Conservation (phyloP, 2,797 vertebrate genomes). For the Allobates femoralis region DNA sequence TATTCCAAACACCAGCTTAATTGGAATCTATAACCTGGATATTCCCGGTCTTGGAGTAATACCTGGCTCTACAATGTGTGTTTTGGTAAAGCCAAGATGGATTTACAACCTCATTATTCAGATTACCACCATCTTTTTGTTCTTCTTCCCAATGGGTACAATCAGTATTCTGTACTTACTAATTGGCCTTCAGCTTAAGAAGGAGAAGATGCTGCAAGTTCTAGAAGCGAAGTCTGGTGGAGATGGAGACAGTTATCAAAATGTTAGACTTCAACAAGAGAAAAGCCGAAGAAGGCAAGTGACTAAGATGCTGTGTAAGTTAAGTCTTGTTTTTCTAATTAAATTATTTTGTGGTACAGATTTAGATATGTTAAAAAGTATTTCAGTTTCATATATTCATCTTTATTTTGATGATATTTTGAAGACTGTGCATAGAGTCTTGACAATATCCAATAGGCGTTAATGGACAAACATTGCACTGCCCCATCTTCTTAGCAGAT, state of each 20-base stretch:
- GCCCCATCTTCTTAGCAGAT: too few relatives aligned
- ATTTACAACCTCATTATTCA: constrained; percentile 91
- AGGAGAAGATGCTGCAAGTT: constrained; percentile 80
- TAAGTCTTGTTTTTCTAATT: background rate
- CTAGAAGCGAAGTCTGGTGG: constrained; percentile 73
- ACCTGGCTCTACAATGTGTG: constrained; percentile 82
- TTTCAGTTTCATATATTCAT: too few relatives aligned
- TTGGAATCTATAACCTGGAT: constrained; percentile 79
- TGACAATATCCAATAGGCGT: too few relatives aligned
- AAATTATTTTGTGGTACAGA: background rate
- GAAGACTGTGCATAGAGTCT: too few relatives aligned
- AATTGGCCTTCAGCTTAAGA: constrained; percentile 85
- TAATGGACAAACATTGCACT: too few relatives aligned
- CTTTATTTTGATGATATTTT: too few relatives aligned
- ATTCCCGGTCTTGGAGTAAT: constrained; percentile 72
- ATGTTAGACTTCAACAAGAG: constrained; percentile 74
- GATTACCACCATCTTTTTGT: constrained; percentile 88
- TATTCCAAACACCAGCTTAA: constrained; percentile 91
- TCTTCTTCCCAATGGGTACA: constrained; percentile 88
- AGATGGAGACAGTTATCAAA: constrained; percentile 70
- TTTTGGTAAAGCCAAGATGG: constrained; percentile 79
- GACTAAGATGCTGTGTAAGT: constrained; percentile 97
- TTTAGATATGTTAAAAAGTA: background rate
- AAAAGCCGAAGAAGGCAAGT: constrained; percentile 85
- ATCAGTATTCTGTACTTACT: constrained; percentile 90